Conservation (phyloP, 1,140 invertebrate species). For the Agrilus planipennis region DNA sequence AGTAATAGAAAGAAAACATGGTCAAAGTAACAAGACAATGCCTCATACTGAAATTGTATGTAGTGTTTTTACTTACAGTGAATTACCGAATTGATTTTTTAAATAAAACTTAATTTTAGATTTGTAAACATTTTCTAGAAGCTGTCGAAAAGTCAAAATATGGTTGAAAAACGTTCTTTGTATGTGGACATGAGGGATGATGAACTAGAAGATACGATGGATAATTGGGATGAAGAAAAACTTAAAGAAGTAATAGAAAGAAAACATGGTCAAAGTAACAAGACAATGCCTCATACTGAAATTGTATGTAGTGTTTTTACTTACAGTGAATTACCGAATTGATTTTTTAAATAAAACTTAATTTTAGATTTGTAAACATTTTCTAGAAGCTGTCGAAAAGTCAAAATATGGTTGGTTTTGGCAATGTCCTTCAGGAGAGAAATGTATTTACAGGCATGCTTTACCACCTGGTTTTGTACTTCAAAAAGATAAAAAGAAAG, state of each 20-base stretch:
- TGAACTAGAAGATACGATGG: conserved; percentile 83
- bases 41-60: conserved; percentile 79
- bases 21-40: conserved; percentile 51
- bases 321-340: neutral
- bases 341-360: conserved; percentile 1
- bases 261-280: conserved; percentile 74
- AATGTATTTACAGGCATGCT: conserved; percentile 92
- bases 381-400: conserved; percentile 95
- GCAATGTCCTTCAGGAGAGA: conserved; percentile 89
- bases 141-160: conserved; percentile 97
- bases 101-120: conserved; percentile 69
- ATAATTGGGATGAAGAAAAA: conserved; percentile 93
- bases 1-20: conserved; percentile 94
- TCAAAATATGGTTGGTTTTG: conserved; percentile 99
- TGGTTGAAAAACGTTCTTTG: conserved; percentile 93
- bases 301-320: conserved; percentile 48
- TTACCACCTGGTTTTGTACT: conserved; percentile 91
- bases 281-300: conserved; percentile 63
- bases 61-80: neutral
- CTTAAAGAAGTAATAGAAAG: conserved; percentile 92
- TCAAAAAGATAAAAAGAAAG: conserved; percentile 82
- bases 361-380: conserved; percentile 93
- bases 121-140: conserved; percentile 96
- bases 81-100: no score
- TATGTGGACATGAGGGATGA: conserved; percentile 89